Conservation (phyloP, 2,888 invertebrate species). For the Margaritifera margaritifera region DNA sequence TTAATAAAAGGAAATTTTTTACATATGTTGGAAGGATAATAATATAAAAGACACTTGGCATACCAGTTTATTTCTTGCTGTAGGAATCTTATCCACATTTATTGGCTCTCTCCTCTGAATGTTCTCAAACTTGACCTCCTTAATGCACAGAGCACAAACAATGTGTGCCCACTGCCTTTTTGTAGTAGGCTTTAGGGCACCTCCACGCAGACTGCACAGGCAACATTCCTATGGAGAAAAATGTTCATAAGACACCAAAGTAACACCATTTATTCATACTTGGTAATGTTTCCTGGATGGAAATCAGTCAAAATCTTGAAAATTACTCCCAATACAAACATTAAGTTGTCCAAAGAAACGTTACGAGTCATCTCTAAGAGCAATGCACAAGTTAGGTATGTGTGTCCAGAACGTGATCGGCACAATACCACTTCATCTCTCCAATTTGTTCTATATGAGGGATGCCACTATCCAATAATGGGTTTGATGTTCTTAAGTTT, state of each 20-base stretch:
- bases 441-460: too few species aligned
- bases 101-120: slow-evolving; percentile 67
- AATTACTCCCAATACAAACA: too few species aligned
- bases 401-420: too few species aligned
- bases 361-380: too few species aligned
- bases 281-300: too few species aligned
- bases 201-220: slow-evolving; percentile 76
- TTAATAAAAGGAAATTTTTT: neutral
- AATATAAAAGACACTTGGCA: slow-evolving; percentile 20
- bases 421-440: too few species aligned
- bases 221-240: slow-evolving; percentile 73
- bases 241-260: neutral
- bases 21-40: neutral
- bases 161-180: slow-evolving; percentile 73
- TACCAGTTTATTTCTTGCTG: slow-evolving; percentile 63
- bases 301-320: too few species aligned
- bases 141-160: slow-evolving; percentile 72
- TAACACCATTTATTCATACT: too few species aligned
- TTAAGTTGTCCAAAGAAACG: too few species aligned
- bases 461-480: too few species aligned
- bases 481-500: too few species aligned
- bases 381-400: too few species aligned
- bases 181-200: slow-evolving; percentile 73
- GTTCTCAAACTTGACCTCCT: slow-evolving; percentile 71
- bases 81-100: slow-evolving; percentile 53